Evolutionary conservation across 2,888 invertebrate genomes (phyloP), one percentile per base, ranked within the genome.

Genomic region (Penaeus monodon): DNA sequence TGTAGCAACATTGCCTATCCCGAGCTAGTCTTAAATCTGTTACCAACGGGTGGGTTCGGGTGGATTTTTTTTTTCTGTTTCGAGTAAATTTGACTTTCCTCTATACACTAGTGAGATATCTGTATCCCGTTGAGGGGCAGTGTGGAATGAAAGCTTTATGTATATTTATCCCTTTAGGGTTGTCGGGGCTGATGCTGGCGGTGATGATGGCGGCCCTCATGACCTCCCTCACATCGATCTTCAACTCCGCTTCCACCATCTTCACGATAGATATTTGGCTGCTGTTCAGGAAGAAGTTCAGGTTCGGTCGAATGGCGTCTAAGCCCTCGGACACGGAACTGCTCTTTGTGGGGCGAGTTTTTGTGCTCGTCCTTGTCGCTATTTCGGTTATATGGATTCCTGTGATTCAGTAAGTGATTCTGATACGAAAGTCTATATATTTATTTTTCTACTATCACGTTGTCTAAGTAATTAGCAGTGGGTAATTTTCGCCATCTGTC

Each of bases 151-250:
- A 57, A 17, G 17, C 57, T 12, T 20, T 57, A 57, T 57, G 17
- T 17, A 17, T 14, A 57, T 57, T 17, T 17, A 57, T 57, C 17
- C 17, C 24, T 80, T 10, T 78, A 92, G 92, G 92, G 24, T 89
- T 91, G 27, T 89, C 92, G 44, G 93, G 93, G 7, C 90, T 93
- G 70, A 94, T 94, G 93, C 90, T 94, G 90, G 92, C 93, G 2
- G 93, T 93, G 20, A 93, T 93, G 93, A 91, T 94, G 91, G 93
- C 93, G 0, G 93, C 93, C 33, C 91, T 93, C 22, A 93, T 93
- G 91, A 93, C 93, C 57, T 93, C 93, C 2, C 90, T 93, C 78
- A 93, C 93, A 22, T 93, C 93, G 73, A 93, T 93, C 81, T 93
- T 93, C 91, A 93, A 93, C 91, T 92, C 92, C 89, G 92, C 92